These are phyloP conservation scores for Acrobasis consociella DNA, from an alignment of 2,888 invertebrate species.

Conservation along the genomic window DNA sequence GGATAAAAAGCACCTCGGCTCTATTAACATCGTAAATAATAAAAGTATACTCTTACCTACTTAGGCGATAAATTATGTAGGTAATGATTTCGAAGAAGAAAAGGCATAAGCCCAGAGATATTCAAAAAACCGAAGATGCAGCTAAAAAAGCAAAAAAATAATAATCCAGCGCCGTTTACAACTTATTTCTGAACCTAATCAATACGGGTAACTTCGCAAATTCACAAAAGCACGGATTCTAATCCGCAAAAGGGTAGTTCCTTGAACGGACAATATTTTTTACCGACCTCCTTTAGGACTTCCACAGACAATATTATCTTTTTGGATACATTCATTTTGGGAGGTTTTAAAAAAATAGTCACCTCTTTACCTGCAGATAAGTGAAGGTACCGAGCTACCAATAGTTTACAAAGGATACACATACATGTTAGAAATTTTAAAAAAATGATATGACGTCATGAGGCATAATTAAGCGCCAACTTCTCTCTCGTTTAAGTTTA, in stretches of 20 bases:
- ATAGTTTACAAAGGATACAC: too few species aligned
- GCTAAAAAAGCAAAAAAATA: conserved; percentile 14
- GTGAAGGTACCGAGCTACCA: too few species aligned
- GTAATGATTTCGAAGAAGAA: not conserved
- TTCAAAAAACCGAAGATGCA: not conserved
- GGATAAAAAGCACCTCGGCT: too few species aligned
- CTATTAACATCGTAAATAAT: too few species aligned
- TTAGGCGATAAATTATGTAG: not conserved
- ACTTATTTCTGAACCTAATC: conserved; percentile 9
- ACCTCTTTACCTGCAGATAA: not conserved
- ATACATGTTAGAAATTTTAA: too few species aligned
- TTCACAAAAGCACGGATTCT: conserved; percentile 41
- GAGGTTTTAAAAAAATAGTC: not conserved
- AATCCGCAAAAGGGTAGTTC: conserved; percentile 61
- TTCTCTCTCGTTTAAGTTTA: not conserved
- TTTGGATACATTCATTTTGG: conserved; percentile 31
- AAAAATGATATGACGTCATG: not conserved
- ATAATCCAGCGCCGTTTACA: conserved; percentile 6
- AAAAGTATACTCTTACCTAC: too few species aligned
- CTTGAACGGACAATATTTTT: conserved; percentile 42
- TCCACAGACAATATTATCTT: conserved; percentile 15
- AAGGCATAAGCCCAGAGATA: not conserved
- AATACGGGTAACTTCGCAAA: conserved; percentile 22
- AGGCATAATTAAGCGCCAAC: not conserved
- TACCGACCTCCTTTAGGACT: conserved; percentile 19